Evolutionary conservation across 64 coral and sea anemone species (phyloP).

Genomic region (Astreopora myriophthalma): DNA sequence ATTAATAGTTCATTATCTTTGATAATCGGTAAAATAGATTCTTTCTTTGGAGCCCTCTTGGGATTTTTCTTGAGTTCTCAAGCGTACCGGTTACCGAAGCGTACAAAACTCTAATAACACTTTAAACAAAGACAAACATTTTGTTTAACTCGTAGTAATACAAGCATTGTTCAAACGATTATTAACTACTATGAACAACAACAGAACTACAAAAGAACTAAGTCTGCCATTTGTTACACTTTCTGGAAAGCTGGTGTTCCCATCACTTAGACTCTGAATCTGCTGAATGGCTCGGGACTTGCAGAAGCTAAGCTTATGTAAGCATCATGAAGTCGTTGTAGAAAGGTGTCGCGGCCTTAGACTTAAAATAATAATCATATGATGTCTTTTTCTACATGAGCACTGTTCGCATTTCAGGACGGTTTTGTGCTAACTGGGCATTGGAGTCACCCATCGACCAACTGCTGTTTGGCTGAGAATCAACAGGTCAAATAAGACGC

Average conservation of each 20-base stretch:
- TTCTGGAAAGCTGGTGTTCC: background rate
- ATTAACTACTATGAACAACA: conserved; percentile 27
- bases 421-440: too few species aligned
- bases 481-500: background rate
- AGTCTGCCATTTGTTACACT: conserved; percentile 1
- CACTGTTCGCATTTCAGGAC: too few species aligned
- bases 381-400: too few species aligned
- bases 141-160: conserved; percentile 41
- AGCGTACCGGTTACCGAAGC: conserved; percentile 16
- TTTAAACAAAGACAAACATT: conserved; percentile 43
- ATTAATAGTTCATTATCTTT: conserved; percentile 44
- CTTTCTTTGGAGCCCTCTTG: background rate
- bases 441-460: too few species aligned
- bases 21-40: conserved; percentile 17
- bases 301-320: background rate
- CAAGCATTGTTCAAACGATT: conserved; percentile 31
- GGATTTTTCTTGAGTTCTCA: background rate
- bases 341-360: background rate
- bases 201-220: conserved; percentile 14
- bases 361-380: background rate
- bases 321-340: background rate
- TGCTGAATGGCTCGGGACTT: too few species aligned
- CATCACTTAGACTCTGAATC: too few species aligned
- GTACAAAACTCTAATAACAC: conserved; percentile 49
- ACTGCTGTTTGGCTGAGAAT: background rate